These are phyloP conservation scores for Homalodisca vitripennis DNA, from an alignment of 1,140 invertebrate species.

Conservation along the genomic window DNA sequence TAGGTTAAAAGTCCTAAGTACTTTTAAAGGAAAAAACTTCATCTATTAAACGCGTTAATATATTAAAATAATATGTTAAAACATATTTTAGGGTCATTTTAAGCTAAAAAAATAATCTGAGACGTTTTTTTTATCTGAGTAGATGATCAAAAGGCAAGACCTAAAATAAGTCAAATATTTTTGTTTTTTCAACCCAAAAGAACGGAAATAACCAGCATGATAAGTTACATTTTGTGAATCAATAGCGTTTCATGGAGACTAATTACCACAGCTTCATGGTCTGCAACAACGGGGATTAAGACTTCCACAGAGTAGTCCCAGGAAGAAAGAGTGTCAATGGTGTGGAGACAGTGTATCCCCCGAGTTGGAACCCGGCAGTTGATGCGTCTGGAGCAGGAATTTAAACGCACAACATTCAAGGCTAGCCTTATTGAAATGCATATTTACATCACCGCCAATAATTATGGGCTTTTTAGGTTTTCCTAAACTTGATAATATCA, in stretches of 20 bases:
- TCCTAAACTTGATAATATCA: not conserved
- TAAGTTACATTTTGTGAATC: too few species aligned
- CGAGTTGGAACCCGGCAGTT: not conserved
- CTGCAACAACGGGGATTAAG: not conserved
- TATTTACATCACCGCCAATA: not conserved
- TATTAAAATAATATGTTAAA: not conserved
- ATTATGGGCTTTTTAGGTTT: not conserved
- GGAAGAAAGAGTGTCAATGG: not conserved
- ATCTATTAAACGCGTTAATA: too few species aligned
- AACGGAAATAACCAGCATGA: too few species aligned
- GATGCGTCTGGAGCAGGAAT: not conserved
- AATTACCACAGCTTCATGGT: constrained; percentile 20
- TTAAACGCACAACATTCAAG: not conserved
- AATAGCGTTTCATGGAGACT: not conserved
- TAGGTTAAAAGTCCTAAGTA: too few species aligned
- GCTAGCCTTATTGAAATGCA: not conserved
- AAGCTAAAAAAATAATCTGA: not conserved
- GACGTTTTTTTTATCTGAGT: too few species aligned
- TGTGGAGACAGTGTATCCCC: not conserved
- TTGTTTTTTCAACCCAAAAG: not conserved
- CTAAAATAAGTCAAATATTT: not conserved
- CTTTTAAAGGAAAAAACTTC: not conserved
- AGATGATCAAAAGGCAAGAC: not conserved
- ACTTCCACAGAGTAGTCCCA: constrained; percentile 13
- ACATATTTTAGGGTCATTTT: not conserved